Percentiles rank a stretch among this genome's conserved stretches.
These are phyloP conservation scores for Electrona antarctica DNA, from an alignment of 2,113 vertebrate species.

Conservation along the genomic window DNA sequence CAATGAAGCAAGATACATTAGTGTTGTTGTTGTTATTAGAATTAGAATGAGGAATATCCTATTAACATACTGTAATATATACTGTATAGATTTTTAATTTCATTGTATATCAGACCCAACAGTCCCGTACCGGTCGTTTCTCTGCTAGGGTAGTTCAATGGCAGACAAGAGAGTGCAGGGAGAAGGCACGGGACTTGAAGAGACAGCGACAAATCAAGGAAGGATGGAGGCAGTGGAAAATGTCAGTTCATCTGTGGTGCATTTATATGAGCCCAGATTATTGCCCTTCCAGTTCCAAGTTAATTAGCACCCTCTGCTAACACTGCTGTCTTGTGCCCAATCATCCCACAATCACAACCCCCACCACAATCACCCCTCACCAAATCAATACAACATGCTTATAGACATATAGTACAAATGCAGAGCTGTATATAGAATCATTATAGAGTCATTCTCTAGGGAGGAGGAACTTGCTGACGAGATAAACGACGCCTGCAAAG, in stretches of 20 bases:
- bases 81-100: no score
- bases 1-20: no score
- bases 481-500: slow-evolving; percentile 38
- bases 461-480: slow-evolving; percentile 35
- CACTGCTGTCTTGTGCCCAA: slow-evolving; percentile 21
- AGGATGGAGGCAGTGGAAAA: slow-evolving; percentile 15
- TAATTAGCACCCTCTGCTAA: slow-evolving; percentile 13
- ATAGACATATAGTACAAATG: slow-evolving; percentile 49
- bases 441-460: slow-evolving; percentile 29
- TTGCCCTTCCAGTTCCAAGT: slow-evolving; percentile 6
- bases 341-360: not conserved
- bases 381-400: slow-evolving; percentile 62
- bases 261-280: slow-evolving; percentile 19
- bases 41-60: no score
- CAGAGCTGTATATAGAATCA: slow-evolving; percentile 29
- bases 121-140: no score
- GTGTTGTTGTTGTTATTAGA: no score
- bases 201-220: not conserved
- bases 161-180: no score
- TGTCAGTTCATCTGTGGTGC: slow-evolving; percentile 11
- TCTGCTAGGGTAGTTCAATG: no score
- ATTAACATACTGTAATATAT: no score
- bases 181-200: not conserved
- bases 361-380: slow-evolving; percentile 45
- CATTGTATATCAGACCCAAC: no score